Percentiles rank a stretch among this genome's conserved stretches.
These are phyloP conservation scores for Harpagifer antarcticus DNA, from an alignment of 2,797 vertebrate genomes.

Conservation along the genomic window DNA sequence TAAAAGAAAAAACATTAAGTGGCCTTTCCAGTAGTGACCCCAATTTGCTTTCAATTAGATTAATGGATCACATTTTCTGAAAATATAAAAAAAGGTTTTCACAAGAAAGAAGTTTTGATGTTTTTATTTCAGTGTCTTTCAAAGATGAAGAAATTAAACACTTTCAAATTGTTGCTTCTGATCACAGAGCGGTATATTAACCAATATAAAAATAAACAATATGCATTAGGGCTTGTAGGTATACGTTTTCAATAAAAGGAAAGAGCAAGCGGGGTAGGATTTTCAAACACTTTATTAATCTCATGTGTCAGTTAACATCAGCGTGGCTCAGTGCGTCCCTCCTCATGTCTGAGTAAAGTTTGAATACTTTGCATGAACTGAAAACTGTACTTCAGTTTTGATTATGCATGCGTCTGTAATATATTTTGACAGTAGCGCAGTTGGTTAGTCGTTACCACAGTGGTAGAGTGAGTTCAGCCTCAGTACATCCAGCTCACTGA, in stretches of 20 bases:
- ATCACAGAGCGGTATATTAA: too few relatives aligned
- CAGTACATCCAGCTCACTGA: constrained; percentile 47
- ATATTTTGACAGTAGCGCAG: background rate
- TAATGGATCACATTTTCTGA: too few relatives aligned
- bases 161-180: too few relatives aligned
- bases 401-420: too few relatives aligned
- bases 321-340: background rate
- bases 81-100: too few relatives aligned
- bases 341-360: background rate
- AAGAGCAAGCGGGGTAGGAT: too few relatives aligned
- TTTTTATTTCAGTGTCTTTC: background rate
- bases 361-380: too few relatives aligned
- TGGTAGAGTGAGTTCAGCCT: constrained; percentile 61
- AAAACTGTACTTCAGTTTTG: background rate
- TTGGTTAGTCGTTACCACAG: constrained; percentile 30
- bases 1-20: background rate
- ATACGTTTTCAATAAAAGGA: too few relatives aligned
- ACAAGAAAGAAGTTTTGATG: background rate
- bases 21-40: background rate
- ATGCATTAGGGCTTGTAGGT: too few relatives aligned
- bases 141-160: background rate
- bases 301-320: background rate
- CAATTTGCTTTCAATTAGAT: too few relatives aligned
- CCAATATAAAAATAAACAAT: too few relatives aligned
- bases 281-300: constrained; percentile 2